Base-by-base conservation (phyloP, 1,140 invertebrate genomes). In the Adelges cooleyi region DNA sequence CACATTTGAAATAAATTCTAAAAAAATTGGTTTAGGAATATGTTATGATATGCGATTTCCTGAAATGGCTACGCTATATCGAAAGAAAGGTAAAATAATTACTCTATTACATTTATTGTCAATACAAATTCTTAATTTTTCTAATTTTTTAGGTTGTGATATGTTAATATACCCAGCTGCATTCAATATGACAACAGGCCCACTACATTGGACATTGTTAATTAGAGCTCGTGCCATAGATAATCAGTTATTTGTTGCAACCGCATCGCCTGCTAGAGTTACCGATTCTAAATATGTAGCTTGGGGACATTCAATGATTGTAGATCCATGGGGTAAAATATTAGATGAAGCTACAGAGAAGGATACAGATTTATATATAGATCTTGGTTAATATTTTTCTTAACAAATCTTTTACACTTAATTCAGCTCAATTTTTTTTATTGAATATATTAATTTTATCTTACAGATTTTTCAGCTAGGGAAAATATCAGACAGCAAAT, bases 131-230 rank as follows among this genome's bases (percentile, higher is more conserved):
- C 4, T 48, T 48, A 5, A 48, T 22, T 48, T 48, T 48, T 56
- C 17, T 40, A 38, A n/a, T 1, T 17, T 51, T 69, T 68, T 69
- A 86, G 89, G 89, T 2, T 94, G 91, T 71, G 81, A 90, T 56
- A 76, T 94, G 70, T 74, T 95, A 15, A 76, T 96, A 10, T 95
- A 93, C 75, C 92, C 92, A n/a, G 91, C 85, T 48, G 92, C 92
- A 13, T 97, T 96, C 73, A 96, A 95, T 75, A 90, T 93, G 86
- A 95, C 89, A 11, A 96, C 93, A 1, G 94, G 94, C 0, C 92
- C 92, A 1, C 75, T 87, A 11, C 93, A 96, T 74, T 97, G 92
- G 92, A 87, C 93, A 71, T 75, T 95, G 2, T 76, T 97, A 3
- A 82, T 84, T 67, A 79, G 88, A 46, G 79, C 82, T 0, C 78